phyloP scores from a whole-genome alignment of 2,888 invertebrate species.

The Automeris io region DNA sequence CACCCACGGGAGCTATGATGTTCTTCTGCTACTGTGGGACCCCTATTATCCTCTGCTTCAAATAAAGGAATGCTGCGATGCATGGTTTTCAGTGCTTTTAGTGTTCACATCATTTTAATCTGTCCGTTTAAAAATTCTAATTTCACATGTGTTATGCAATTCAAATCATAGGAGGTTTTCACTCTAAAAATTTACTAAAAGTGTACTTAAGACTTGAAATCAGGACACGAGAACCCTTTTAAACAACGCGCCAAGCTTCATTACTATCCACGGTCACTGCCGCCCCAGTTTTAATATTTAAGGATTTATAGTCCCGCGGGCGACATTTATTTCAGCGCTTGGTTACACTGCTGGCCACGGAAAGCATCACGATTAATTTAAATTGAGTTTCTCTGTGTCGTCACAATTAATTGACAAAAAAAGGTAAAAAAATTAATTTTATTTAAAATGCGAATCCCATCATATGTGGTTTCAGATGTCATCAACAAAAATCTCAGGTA shows the following conservation, averaged over 20 bases:
- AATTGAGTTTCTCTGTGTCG: slow-evolving; percentile 22
- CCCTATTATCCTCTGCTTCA: no score
- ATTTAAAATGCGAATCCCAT: not conserved
- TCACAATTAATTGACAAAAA: slow-evolving; percentile 5
- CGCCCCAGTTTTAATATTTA: slow-evolving; percentile 40
- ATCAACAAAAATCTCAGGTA: no score
- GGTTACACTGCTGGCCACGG: slow-evolving; percentile 40
- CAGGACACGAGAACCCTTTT: slow-evolving; percentile 2
- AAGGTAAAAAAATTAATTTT: not conserved
- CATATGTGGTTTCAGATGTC: not conserved
- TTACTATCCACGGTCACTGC: slow-evolving; percentile 17
- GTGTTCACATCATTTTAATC: no score
- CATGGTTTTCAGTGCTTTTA: no score
- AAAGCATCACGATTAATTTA: slow-evolving; percentile 31
- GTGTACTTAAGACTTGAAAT: not conserved
- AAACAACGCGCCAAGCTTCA: not conserved
- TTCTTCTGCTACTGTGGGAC: no score
- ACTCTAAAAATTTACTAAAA: not conserved
- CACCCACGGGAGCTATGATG: no score
- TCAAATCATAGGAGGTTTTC: not conserved
- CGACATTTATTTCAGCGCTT: slow-evolving; percentile 56
- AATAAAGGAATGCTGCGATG: no score
- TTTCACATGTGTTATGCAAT: no score
- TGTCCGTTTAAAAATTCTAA: no score
- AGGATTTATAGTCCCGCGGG: slow-evolving; percentile 44